phyloP scores from a whole-genome alignment of 2,113 vertebrate species.

The Seriola aureovittata region DNA sequence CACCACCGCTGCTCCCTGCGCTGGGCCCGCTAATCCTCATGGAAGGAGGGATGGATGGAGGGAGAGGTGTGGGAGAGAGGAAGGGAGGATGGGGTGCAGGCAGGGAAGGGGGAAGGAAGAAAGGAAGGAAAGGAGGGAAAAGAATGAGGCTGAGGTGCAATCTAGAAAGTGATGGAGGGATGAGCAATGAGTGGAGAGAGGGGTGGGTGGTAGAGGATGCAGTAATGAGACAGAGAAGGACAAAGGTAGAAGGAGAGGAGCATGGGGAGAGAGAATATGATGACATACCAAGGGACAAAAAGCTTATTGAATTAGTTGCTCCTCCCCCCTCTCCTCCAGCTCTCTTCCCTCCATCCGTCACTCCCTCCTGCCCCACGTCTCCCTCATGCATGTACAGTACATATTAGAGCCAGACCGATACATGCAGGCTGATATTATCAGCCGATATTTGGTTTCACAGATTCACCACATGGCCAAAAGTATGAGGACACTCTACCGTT shows the following conservation, averaged over 20 bases:
- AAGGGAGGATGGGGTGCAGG: background rate
- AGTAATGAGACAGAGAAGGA: conserved; percentile 37
- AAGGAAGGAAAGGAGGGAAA: background rate
- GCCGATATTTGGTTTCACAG: background rate
- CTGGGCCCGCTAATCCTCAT: conserved; percentile 51
- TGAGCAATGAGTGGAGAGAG: conserved; percentile 5
- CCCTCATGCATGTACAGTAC: conserved; percentile 28
- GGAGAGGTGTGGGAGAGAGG: background rate
- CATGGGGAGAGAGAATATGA: conserved; percentile 25
- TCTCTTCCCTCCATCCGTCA: background rate
- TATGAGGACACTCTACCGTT: background rate
- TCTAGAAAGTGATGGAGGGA: conserved; percentile 13
- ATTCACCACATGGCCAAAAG: background rate
- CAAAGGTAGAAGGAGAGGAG: conserved; percentile 14
- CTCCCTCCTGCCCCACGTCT: background rate
- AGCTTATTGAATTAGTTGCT: conserved; percentile 44
- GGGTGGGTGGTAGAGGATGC: background rate
- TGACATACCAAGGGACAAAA: conserved; percentile 31
- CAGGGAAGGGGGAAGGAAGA: background rate
- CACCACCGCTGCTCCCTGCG: background rate
- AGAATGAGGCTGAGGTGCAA: background rate
- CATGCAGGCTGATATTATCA: background rate
- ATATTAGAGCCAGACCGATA: background rate
- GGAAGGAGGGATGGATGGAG: background rate
- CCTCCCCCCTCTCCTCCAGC: conserved; percentile 14